Evolutionary conservation across 2,888 invertebrate genomes (phyloP), one percentile per base, ranked within the genome.

Genomic region (Lithophane ornitopus): DNA sequence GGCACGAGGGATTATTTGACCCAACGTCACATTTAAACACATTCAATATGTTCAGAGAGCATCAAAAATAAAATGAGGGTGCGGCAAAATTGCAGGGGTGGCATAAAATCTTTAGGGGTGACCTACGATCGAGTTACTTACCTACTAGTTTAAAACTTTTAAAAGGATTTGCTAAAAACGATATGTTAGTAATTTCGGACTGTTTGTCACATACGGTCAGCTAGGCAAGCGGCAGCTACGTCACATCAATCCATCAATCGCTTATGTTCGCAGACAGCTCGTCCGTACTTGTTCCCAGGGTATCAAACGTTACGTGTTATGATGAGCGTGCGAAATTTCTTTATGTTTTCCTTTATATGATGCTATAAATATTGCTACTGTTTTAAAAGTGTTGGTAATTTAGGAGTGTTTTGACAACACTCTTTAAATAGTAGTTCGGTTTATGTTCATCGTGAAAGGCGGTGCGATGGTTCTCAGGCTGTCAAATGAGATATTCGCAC

Each of bases 401-500:
- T 81, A 70, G 68, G 58, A 39, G 61, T 81, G 72, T 77, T 77
- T 81, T 81, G 77, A 72, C 81, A 81, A 76, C 61, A 77, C 22
- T 65, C 52, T 26, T 54, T 58, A 44, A 80, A 59, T 74, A 61
- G n/a, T 58, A 59, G n/a, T 41, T 74, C 19, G 44, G 44, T 68
- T 77, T 49, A 69, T 56, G 54, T 54, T 56, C 16, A 22, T 56
- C 54, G 56, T 22, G 67, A 19, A 46, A 81, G 61, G 39, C 61
- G 52, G 41, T 19, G 34, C 28, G 22, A 22, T 4, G 22, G 68
- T 82, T 82, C 78, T 49, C 82, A 82, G 65, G 71, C 69, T 71
- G 65, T 78, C 71, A 69, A 73, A 81, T 69, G 16, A 72, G 11
- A 77, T 34, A 63, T 70, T 78, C 78, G 49, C 77, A 78, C 77